A percentile compares a stretch with the other conserved stretches of the same genome.
Conservation (phyloP, 2,888 invertebrate species). For the Drosophila anomalata region DNA sequence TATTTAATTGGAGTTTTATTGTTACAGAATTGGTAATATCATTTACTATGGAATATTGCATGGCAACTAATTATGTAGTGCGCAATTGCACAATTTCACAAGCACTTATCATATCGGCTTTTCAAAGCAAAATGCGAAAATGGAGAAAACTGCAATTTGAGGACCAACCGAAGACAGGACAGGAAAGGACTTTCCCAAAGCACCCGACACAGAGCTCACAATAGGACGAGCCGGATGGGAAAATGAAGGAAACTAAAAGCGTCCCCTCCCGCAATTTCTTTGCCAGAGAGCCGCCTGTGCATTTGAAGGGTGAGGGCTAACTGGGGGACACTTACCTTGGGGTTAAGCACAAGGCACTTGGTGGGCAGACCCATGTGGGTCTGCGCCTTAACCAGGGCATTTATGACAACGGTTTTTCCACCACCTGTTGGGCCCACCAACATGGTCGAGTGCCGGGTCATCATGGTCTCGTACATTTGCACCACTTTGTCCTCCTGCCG, state of each 20-base stretch:
- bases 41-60: slow-evolving; percentile 11
- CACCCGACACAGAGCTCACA: slow-evolving; percentile 4
- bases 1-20: slow-evolving; percentile 5
- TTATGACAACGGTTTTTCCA: slow-evolving; percentile 94
- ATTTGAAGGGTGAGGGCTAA: slow-evolving; percentile 5
- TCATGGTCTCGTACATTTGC: slow-evolving; percentile 97
- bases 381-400: slow-evolving; percentile 91
- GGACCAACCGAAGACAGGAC: slow-evolving; percentile 41
- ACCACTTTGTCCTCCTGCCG: slow-evolving; percentile 92
- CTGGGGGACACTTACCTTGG: slow-evolving; percentile 86
- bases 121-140: slow-evolving; percentile 41
- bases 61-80: slow-evolving; percentile 26
- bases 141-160: slow-evolving; percentile 45
- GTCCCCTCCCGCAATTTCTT: slow-evolving; percentile 41
- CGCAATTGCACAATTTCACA: slow-evolving; percentile 55
- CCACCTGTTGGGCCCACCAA: slow-evolving; percentile 96
- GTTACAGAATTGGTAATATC: slow-evolving; percentile 9
- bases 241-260: slow-evolving; percentile 32
- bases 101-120: slow-evolving; percentile 48
- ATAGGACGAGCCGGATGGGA: slow-evolving; percentile 12
- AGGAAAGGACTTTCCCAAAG: slow-evolving; percentile 24
- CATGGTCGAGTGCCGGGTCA: slow-evolving; percentile 96
- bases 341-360: slow-evolving; percentile 92
- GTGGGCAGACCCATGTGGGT: slow-evolving; percentile 90
- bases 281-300: slow-evolving; percentile 11